Percentiles rank a stretch among this genome's conserved stretches.
phyloP scores from a whole-genome alignment of 2,113 vertebrate species.

The Nansenia antarctica region DNA sequence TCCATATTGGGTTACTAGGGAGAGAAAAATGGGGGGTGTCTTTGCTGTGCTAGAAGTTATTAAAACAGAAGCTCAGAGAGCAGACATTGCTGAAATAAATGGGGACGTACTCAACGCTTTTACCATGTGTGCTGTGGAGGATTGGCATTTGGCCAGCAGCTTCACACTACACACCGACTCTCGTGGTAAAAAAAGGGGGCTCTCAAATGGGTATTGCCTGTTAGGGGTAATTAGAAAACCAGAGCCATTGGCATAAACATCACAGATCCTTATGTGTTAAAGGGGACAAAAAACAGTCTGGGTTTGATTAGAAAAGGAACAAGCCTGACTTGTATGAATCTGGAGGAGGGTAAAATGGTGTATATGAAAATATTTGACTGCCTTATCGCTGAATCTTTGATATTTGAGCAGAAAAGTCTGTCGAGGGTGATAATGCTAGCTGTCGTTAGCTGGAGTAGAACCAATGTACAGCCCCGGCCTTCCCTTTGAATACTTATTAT shows the following conservation, averaged over 20 bases:
- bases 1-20: conserved; percentile 61
- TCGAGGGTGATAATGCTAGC: background rate
- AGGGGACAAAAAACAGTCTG: conserved; percentile 21
- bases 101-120: conserved; percentile 50
- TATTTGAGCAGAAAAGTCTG: conserved; percentile 22
- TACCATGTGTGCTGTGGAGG: conserved; percentile 65
- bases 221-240: conserved; percentile 59
- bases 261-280: conserved; percentile 36
- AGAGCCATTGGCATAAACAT: conserved; percentile 60
- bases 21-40: conserved; percentile 42
- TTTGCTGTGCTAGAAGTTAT: conserved; percentile 54
- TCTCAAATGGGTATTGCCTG: conserved; percentile 48
- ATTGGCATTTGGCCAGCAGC: conserved; percentile 62
- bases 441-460: background rate
- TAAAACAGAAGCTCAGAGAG: conserved; percentile 71
- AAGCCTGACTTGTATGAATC: background rate
- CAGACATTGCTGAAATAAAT: conserved; percentile 50
- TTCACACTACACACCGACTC: conserved; percentile 39
- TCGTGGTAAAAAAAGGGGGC: conserved; percentile 44
- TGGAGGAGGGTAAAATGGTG: conserved; percentile 6
- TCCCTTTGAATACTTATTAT: too few species aligned
- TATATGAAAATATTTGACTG: background rate
- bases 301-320: conserved; percentile 16
- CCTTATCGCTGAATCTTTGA: conserved; percentile 16
- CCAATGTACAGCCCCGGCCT: conserved; percentile 12